Base-by-base conservation (phyloP, 2,888 invertebrate species). In the Andrena dorsata region DNA sequence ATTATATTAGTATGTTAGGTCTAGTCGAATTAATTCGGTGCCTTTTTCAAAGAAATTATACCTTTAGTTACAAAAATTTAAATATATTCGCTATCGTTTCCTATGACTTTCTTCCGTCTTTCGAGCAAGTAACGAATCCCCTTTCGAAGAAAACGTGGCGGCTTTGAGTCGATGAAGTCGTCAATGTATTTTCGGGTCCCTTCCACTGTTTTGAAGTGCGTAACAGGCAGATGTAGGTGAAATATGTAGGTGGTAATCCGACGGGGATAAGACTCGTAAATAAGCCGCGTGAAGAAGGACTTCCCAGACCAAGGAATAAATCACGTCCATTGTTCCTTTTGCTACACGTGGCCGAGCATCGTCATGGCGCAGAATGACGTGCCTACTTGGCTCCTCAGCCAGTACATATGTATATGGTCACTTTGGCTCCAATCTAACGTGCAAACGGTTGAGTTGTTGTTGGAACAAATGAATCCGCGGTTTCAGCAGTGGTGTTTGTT, bases 161-260 rank as follows among this genome's bases (percentile, higher is more conserved):
- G 26, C 1, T 56, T 56, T 23, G 56, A 13, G 10, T 20, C 8
- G 23, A 56, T 56, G 10, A 26, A 26, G 7, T 56, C 56, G 10
- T 56, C 56, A 23, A 56, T 56, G 26, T 13, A 20, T 23, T 23
- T 26, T 56, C 26, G 8, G 8, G 10, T 10, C 10, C 10, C 26
- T 10, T 51, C 20, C 20, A 26, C 10, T 10, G 56, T 56, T 23
- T 23, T 23, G 10, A 56, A 56, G 56, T 56, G 56, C 20, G 20
- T 3, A 56, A 0, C 56, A 26, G 56, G 10, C 26, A 56, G 26
- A 56, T 56, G 56, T 23, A 10, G 56, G 1, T 20, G 26, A 23
- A 56, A 56, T 56, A 41, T 41, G 41, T 41, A 56, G 56, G 56
- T 56, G 10, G 23, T 26, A 56, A 56, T 56, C 56, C 10, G 56